A percentile compares a stretch with the other conserved stretches of the same genome.
phyloP scores from a whole-genome alignment of 1,140 invertebrate species.

The Venturia canescens region DNA sequence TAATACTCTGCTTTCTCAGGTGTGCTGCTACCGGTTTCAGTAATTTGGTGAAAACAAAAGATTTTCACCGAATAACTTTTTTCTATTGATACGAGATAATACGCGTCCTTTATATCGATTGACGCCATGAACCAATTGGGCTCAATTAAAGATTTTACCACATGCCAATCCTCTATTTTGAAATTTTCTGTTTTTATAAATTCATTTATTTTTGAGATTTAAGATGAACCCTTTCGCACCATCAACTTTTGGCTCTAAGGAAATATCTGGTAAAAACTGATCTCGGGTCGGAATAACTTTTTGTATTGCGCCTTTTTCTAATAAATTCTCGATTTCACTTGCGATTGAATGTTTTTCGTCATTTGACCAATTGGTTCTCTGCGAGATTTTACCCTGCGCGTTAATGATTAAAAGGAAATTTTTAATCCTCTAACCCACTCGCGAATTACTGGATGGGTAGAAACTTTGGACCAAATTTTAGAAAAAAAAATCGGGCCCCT shows the following conservation, averaged over 20 bases:
- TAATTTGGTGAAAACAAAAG: slow-evolving; percentile 9
- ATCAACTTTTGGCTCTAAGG: too few relatives aligned
- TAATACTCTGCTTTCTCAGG: too few relatives aligned
- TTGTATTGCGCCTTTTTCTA: background rate
- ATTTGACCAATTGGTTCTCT: too few relatives aligned
- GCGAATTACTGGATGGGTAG: background rate
- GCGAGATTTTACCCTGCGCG: background rate
- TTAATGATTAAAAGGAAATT: background rate
- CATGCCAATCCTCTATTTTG: too few relatives aligned
- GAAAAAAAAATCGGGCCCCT: slow-evolving; percentile 6
- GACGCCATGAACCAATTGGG: too few relatives aligned
- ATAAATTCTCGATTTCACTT: background rate
- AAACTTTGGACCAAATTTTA: background rate
- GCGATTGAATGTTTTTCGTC: too few relatives aligned
- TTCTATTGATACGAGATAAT: background rate
- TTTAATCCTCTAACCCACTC: background rate
- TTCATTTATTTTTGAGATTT: too few relatives aligned
- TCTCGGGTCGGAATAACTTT: background rate
- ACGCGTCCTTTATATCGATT: too few relatives aligned
- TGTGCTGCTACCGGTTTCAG: too few relatives aligned
- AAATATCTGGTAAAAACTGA: slow-evolving; percentile 10
- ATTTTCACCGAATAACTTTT: background rate
- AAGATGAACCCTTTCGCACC: too few relatives aligned
- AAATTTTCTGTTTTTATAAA: too few relatives aligned
- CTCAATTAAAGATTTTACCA: too few relatives aligned